phyloP scores from a whole-genome alignment of 2,797 vertebrate species.

The Florisuga fusca region DNA sequence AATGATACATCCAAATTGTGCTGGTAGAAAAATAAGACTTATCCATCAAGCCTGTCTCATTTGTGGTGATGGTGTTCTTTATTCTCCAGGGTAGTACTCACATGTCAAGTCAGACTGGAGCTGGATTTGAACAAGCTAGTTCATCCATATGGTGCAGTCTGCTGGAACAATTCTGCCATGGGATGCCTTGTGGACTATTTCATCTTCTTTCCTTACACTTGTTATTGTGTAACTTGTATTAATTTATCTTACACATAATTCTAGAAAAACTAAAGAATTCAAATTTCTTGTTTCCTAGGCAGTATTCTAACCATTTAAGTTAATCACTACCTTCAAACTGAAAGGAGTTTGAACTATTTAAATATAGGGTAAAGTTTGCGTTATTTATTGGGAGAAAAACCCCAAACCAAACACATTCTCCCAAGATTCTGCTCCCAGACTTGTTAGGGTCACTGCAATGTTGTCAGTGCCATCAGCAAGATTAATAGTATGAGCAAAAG shows the following conservation, averaged over 20 bases:
- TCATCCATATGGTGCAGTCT: not conserved
- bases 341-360: not conserved
- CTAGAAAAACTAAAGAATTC: not conserved
- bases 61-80: not conserved
- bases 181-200: not conserved
- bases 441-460: not conserved
- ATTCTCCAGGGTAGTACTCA: not conserved
- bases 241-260: not conserved
- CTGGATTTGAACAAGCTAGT: not conserved
- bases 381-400: not conserved
- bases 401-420: not conserved
- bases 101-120: not conserved
- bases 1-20: not conserved
- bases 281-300: not conserved
- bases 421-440: not conserved
- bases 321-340: not conserved
- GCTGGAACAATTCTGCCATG: not conserved
- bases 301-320: not conserved
- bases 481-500: not conserved
- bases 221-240: not conserved
- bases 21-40: not conserved
- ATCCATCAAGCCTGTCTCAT: not conserved
- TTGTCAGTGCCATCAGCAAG: not conserved
- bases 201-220: not conserved
- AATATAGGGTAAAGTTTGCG: not conserved